These are phyloP conservation scores for Heliconius ethilla DNA, from an alignment of 2,888 invertebrate species.

Conservation along the genomic window DNA sequence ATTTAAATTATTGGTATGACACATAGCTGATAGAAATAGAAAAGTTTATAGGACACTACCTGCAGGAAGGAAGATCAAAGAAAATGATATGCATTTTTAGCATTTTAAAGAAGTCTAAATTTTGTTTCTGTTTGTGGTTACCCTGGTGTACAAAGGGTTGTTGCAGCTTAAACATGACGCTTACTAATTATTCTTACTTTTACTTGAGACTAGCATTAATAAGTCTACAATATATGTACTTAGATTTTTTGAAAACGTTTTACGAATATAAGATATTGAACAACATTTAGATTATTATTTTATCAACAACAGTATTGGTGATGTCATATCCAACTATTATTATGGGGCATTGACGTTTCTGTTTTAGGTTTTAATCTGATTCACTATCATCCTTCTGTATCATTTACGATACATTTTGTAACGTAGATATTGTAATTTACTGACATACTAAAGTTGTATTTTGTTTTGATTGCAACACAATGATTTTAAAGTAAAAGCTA, in stretches of 20 bases:
- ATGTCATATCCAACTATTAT: conserved; percentile 24
- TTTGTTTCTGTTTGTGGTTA: background rate
- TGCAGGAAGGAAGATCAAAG: background rate
- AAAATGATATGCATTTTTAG: background rate
- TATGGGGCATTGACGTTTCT: conserved; percentile 25
- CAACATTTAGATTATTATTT: background rate
- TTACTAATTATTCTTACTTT: too few species aligned
- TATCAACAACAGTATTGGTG: conserved; percentile 6
- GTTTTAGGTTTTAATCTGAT: conserved; percentile 18
- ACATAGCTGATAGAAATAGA: background rate
- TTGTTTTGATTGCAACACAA: background rate
- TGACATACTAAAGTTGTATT: background rate
- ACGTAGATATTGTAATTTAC: background rate
- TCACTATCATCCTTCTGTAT: conserved; percentile 1
- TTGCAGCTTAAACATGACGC: background rate
- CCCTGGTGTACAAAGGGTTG: background rate
- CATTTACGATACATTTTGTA: background rate
- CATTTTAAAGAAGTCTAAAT: background rate
- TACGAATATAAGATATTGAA: background rate
- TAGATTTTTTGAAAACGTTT: background rate
- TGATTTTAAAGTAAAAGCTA: conserved; percentile 8
- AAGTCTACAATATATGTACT: background rate
- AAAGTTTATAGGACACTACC: background rate
- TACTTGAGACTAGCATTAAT: too few species aligned
- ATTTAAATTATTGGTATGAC: background rate